phyloP scores from a whole-genome alignment of 2,797 vertebrate species.

The Hoplostethus mediterraneus region DNA sequence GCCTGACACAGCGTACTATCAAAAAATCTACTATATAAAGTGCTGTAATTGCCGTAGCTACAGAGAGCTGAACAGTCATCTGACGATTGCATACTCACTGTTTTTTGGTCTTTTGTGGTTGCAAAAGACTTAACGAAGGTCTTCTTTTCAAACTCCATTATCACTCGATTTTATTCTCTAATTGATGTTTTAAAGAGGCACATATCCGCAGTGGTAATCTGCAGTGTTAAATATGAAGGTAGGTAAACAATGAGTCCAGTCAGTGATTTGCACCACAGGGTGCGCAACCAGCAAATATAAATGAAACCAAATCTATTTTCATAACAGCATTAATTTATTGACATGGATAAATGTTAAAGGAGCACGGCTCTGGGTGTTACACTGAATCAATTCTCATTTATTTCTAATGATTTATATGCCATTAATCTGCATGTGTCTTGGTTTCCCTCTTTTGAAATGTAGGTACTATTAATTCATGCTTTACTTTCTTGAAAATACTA shows the following conservation, averaged over 20 bases:
- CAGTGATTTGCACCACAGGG: too few relatives aligned
- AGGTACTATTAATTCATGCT: too few relatives aligned
- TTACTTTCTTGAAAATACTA: too few relatives aligned
- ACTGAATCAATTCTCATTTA: neutral
- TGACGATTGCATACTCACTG: constrained; percentile 6
- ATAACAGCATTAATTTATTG: neutral
- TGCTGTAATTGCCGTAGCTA: neutral
- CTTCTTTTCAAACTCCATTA: neutral
- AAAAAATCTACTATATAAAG: neutral
- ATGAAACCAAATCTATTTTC: neutral
- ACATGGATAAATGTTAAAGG: neutral
- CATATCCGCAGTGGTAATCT: neutral
- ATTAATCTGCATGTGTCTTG: neutral
- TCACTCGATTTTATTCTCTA: neutral
- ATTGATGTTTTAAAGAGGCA: neutral
- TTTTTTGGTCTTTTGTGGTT: neutral
- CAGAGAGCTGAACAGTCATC: neutral
- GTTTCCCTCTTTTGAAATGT: too few relatives aligned
- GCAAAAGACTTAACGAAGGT: neutral
- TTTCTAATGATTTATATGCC: neutral
- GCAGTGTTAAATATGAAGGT: too few relatives aligned
- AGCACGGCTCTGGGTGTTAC: neutral
- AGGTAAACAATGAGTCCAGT: too few relatives aligned
- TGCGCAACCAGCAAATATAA: neutral
- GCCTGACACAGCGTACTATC: neutral